Conservation (phyloP, 2,797 vertebrate genomes). For the Oophaga sylvatica region DNA sequence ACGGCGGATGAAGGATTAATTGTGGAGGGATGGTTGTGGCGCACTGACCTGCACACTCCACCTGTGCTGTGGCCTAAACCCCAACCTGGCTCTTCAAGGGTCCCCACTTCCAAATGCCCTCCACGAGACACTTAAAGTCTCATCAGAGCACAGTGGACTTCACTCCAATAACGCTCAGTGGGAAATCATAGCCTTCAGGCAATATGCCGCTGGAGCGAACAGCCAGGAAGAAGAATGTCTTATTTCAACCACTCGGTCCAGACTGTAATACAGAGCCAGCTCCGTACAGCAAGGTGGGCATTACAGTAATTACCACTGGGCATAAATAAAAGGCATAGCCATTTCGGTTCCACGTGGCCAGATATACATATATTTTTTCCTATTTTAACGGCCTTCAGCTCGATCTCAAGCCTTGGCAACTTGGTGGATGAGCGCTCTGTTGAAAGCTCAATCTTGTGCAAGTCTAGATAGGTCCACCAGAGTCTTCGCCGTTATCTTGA, state of each 20-base stretch:
- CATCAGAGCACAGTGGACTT: constrained; percentile 9
- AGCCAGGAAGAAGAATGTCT: constrained; percentile 33
- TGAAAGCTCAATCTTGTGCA: too few relatives aligned
- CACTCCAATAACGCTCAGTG: background rate
- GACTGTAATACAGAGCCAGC: background rate
- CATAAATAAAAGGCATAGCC: constrained; percentile 26
- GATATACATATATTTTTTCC: background rate
- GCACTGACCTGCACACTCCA: constrained; percentile 23
- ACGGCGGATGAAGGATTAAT: constrained; percentile 18
- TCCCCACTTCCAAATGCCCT: background rate
- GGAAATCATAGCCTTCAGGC: constrained; percentile 27
- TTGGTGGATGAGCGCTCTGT: too few relatives aligned
- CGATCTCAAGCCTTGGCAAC: too few relatives aligned
- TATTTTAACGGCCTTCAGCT: background rate
- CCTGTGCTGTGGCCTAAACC: background rate
- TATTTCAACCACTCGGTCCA: constrained; percentile 1
- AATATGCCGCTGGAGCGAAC: constrained; percentile 20
- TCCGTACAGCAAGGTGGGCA: constrained; percentile 17
- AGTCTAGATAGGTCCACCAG: too few relatives aligned
- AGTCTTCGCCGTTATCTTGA: too few relatives aligned
- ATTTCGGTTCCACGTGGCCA: constrained; percentile 13
- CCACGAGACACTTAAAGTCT: constrained; percentile 13
- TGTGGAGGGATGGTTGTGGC: constrained; percentile 15
- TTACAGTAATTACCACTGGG: constrained; percentile 35
- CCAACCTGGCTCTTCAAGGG: background rate